A percentile compares a stretch with the other conserved stretches of the same genome.
phyloP scores from a whole-genome alignment of 2,888 invertebrate genomes.

The Rhagonycha fulva region DNA sequence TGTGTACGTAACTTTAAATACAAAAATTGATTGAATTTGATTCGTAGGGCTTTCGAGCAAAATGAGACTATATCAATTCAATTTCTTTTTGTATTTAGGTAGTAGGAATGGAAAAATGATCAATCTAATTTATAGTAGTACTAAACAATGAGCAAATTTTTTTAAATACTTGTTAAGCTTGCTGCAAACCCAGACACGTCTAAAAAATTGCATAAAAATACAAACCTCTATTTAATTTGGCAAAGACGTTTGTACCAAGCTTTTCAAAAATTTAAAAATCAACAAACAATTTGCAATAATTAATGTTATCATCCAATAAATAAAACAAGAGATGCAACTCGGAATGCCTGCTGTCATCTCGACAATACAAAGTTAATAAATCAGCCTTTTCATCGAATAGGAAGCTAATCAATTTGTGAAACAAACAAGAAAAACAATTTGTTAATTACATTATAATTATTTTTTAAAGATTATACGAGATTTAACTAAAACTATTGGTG shows the following conservation, averaged over 20 bases:
- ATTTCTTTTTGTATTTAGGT: not conserved
- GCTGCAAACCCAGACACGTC: not conserved
- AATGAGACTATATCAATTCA: not conserved
- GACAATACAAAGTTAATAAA: conserved; percentile 32
- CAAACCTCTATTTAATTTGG: not conserved
- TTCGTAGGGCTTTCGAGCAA: not conserved
- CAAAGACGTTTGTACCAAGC: not conserved
- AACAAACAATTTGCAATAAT: not conserved
- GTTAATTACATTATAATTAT: conserved; percentile 25
- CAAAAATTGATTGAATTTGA: not conserved
- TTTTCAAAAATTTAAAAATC: not conserved
- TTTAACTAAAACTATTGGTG: conserved; percentile 43
- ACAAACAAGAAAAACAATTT: conserved; percentile 22
- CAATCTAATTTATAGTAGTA: not conserved
- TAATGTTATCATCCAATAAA: not conserved
- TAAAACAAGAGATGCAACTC: not conserved
- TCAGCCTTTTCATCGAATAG: conserved; percentile 48
- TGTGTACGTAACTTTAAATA: not conserved
- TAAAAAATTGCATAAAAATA: not conserved
- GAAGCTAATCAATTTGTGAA: conserved; percentile 44
- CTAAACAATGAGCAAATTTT: not conserved
- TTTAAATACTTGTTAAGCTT: not conserved
- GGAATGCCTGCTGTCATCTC: not conserved
- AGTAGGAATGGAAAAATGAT: not conserved
- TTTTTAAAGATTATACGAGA: conserved; percentile 24